Conservation (phyloP, 1,140 invertebrate genomes). For the Pseudomyrmex dendroicus region DNA sequence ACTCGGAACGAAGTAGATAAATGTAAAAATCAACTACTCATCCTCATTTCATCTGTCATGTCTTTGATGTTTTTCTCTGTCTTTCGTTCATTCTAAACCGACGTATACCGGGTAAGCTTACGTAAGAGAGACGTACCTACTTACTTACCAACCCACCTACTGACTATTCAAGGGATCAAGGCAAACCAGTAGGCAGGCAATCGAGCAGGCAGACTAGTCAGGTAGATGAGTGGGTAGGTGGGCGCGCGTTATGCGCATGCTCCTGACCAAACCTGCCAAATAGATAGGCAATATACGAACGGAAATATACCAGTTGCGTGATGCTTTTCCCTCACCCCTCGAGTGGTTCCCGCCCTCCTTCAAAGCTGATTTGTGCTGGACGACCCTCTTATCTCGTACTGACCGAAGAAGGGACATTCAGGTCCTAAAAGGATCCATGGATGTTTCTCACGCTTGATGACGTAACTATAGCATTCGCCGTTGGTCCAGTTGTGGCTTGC, state of each 20-base stretch:
- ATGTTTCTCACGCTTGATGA: constrained; percentile 51
- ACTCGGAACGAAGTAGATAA: background rate
- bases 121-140: constrained; percentile 62
- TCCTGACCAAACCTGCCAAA: constrained; percentile 45
- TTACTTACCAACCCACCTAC: constrained; percentile 66
- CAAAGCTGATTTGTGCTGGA: constrained; percentile 14
- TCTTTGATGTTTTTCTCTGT: background rate
- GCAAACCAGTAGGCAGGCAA: constrained; percentile 64
- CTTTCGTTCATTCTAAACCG: constrained; percentile 13
- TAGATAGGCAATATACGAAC: constrained; percentile 28
- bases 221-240: constrained; percentile 61
- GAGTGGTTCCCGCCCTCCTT: background rate
- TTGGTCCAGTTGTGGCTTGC: background rate
- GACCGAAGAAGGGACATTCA: constrained; percentile 20
- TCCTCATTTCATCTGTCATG: background rate
- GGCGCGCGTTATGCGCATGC: constrained; percentile 57
- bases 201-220: constrained; percentile 55
- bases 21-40: background rate
- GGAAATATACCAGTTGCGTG: constrained; percentile 48
- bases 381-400: background rate
- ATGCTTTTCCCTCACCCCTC: constrained; percentile 26
- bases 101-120: constrained; percentile 38
- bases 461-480: constrained; percentile 23
- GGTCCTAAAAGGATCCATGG: constrained; percentile 14
- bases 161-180: constrained; percentile 72